phyloP scores from a whole-genome alignment of 2,888 invertebrate genomes.

The Pyrrhia umbra region DNA sequence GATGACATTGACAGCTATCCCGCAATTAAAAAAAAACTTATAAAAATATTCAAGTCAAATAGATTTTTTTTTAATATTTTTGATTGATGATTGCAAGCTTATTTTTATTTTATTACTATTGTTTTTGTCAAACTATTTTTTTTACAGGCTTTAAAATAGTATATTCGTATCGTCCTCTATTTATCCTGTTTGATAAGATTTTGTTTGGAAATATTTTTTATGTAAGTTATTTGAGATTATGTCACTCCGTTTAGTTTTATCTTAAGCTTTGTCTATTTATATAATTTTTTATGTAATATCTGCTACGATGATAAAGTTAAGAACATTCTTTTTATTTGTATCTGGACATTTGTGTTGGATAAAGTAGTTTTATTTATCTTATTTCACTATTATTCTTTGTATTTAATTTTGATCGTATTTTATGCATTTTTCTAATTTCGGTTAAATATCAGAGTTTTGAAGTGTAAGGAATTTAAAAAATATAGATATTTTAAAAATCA shows the following conservation, averaged over 20 bases:
- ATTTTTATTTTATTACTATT: too few relatives aligned
- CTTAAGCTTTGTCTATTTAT: slow-evolving; percentile 3
- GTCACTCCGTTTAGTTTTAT: neutral
- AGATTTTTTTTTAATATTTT: too few relatives aligned
- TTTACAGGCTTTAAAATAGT: too few relatives aligned
- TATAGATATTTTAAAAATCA: too few relatives aligned
- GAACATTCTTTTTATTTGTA: neutral
- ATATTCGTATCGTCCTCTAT: neutral
- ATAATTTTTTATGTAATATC: slow-evolving; percentile 13
- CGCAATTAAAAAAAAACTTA: neutral
- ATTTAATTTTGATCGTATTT: too few relatives aligned
- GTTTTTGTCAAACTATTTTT: too few relatives aligned
- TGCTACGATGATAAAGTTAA: neutral
- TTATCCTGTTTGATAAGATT: neutral
- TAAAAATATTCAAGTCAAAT: neutral
- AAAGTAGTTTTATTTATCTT: slow-evolving; percentile 5
- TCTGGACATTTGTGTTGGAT: neutral
- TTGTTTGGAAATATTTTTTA: neutral
- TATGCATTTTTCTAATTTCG: too few relatives aligned
- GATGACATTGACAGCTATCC: neutral
- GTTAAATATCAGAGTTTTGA: too few relatives aligned
- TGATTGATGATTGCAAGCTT: too few relatives aligned
- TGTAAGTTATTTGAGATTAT: slow-evolving; percentile 4
- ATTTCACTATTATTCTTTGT: neutral
- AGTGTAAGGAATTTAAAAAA: too few relatives aligned